Evolutionary conservation across 2,888 invertebrate genomes (phyloP), one percentile per base, ranked within the genome.

Genomic region (Drosophila fungiperda): DNA sequence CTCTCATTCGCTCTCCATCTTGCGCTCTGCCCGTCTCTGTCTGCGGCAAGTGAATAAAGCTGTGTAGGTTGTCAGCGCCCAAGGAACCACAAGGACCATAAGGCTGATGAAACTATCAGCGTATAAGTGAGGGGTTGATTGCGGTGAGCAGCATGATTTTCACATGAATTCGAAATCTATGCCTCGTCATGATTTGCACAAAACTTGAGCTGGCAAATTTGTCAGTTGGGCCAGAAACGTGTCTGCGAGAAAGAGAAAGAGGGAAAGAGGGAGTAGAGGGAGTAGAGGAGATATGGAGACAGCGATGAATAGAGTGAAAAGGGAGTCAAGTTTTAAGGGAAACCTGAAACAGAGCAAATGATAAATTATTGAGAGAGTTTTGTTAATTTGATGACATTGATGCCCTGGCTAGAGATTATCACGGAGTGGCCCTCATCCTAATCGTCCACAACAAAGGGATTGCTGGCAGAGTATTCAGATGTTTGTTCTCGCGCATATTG

Each of bases 381-480:
- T 72, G 87, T 89, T 92, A 90, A 92, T 92, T 91, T 92, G 92
- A 84, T 91, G 92, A 92, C 91, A 91, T 85, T 80, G 76, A 87
- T 82, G 78, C 76, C 82, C 74, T 60, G 69, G 59, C 75, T 82
- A 90, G 90, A 91, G 88, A 91, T 91, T 91, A 88, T 76, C 65
- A 59, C 40, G 26, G 54, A 76, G 64, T 80, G 74, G 72, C 65
- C 58, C 40, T 50, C 62, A 54, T 53, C 59, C 36, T 54, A 73
- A 74, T 61, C 58, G 60, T 32, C 50, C 29, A 35, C 66, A 65
- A 33, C 23, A 48, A 26, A 20, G 3, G 17, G 33, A 52, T 42
- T 58, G 23, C 29, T 59, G 36, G 4, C 23, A 55, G 26, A 38
- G 55, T 38, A 55, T 38, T 54, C 26, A 40, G 29, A 15, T 55